Base-by-base conservation (phyloP, 2,797 vertebrate species). In the Pseudochirops cupreus region DNA sequence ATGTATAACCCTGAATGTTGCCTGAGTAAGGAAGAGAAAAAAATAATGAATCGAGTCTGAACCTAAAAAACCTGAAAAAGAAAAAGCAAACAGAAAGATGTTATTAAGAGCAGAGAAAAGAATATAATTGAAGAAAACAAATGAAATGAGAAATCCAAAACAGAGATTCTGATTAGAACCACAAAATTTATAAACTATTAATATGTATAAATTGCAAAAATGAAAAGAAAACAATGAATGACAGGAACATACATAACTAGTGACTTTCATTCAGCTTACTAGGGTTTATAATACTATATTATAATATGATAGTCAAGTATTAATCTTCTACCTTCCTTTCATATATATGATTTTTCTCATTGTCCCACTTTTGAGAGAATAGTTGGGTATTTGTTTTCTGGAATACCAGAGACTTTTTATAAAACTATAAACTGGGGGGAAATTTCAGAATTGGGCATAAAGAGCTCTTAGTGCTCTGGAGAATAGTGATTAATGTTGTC, bases 381-480 rank as follows among this genome's bases (percentile, higher is more conserved):
- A 10, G 28, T 28, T 29, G 29, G 26, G 26, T 11, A 28, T 58
- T 7, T 58, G 28, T 28, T 58, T 53, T 67, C n/a, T 29, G n/a
- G 62, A 89, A 90, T 91, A 28, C 67, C 28, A 50, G 89, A 53
- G 50, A 31, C 50, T 62, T 26, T 57, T 55, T 93, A 59, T 94
- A 67, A 52, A 94, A 67, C 58, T 91, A 3, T 21, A 1, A 31
- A 87, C 4, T 31, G 28, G 96, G 16, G 50, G 55, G 56, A 82
- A 95, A 97, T 74, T 94, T 96, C 95, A 95, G 94, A 94, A 95
- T 92, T n/a, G 31, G 56, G 54, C 92, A 46, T 91, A n/a, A 39
- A 67, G 67, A 50, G 54, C 82, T 57, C 1, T 7, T 94, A 87
- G 55, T 10, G 62, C 31, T 67, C 58, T 89, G 56, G 3, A 3